These are phyloP conservation scores for Melanitta fusca DNA, from an alignment of 2,797 vertebrate genomes.

Conservation along the genomic window DNA sequence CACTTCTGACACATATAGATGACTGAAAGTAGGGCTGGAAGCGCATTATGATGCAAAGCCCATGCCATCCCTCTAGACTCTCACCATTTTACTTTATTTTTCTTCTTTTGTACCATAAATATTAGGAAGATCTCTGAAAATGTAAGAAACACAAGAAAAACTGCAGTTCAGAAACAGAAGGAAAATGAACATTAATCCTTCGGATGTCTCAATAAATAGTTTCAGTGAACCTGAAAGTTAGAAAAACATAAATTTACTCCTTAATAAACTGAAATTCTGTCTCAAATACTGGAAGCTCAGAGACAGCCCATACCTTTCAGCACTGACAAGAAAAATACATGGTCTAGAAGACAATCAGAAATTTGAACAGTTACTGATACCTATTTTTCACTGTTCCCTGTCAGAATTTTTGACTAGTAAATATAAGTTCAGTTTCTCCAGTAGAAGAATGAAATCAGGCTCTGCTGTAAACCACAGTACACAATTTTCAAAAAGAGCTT, in stretches of 20 bases:
- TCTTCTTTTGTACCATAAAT: not conserved
- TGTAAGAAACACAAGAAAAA: not conserved
- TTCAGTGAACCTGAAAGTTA: not conserved
- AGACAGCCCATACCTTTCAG: not conserved
- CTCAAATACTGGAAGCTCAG: not conserved
- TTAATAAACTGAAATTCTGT: not conserved
- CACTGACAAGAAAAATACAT: not conserved
- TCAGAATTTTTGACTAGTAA: not conserved
- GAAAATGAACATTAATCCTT: not conserved
- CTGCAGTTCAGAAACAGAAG: not conserved
- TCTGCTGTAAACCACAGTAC: not conserved
- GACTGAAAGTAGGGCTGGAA: not conserved
- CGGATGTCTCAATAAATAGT: not conserved
- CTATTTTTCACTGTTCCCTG: not conserved
- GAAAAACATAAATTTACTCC: not conserved
- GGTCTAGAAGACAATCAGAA: not conserved
- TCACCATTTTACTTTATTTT: not conserved
- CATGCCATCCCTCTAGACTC: not conserved
- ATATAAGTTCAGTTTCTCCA: not conserved
- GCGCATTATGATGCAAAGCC: accelerated
- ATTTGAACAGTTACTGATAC: not conserved
- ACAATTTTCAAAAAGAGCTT: not conserved
- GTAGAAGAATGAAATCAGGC: not conserved
- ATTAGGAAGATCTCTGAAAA: not conserved
- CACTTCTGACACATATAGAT: not conserved